Base-by-base conservation (phyloP, 2,797 vertebrate species). In the Holocentrus rufus region DNA sequence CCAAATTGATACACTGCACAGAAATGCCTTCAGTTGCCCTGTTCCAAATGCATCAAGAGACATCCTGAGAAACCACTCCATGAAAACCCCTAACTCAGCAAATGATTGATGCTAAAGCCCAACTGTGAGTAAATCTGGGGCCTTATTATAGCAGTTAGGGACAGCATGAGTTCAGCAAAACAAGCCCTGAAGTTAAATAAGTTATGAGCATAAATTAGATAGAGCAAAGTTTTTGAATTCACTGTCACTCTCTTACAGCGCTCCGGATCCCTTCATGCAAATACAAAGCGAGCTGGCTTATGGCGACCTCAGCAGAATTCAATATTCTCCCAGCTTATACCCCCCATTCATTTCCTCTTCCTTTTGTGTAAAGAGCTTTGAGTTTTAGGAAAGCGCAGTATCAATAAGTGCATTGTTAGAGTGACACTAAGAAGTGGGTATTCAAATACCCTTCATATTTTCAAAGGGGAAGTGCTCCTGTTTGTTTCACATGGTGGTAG, bases 381-480 rank as follows among this genome's bases (percentile, higher is more conserved):
- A 81, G 85, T 85, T 91, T 88, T 60, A 80, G 47, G 78, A 77
- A 87, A 79, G 78, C 2, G 44, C 84, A 55, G 71, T 86, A 90
- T 91, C 90, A 91, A 91, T 91, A 90, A 83, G 58, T 65, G 80
- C 77, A 87, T 87, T 91, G 89, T 90, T 72, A 22, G 73, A 82
- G 76, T 70, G 85, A 88, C 85, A 76, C 86, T 88, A 87, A 87
- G 83, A 90, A 84, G 80, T 58, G 72, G 53, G 64, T 75, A 79
- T 87, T 89, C 68, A 88, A 89, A 90, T 73, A 78, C 59, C 53
- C 80, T 85, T 77, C 27, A 50, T 60, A 68, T 71, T 80, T 81
- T 85, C 58, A 66, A 78, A 88, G 84, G 62, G 46, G 67, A 73
- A 76, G 63, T 31, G 76, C 66, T 56, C 34, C 78, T 81, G 77